These are phyloP conservation scores for Megathymus violae DNA, from an alignment of 1,140 invertebrate species.

Conservation along the genomic window DNA sequence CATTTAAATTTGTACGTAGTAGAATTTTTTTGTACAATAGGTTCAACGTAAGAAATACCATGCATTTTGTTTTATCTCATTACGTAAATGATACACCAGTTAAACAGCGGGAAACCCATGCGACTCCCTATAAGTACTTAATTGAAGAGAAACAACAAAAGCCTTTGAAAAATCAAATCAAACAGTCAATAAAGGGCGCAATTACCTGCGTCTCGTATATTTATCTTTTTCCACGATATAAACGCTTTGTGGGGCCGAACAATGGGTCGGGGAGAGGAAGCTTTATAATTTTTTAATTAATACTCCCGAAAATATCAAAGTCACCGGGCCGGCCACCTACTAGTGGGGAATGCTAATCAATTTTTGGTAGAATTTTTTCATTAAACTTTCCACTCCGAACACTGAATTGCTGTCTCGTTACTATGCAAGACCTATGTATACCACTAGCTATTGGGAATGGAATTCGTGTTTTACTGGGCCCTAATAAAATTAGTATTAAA, in stretches of 20 bases:
- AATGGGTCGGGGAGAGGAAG: slow-evolving; percentile 66
- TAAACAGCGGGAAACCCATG: slow-evolving; percentile 12
- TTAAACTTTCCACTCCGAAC: slow-evolving; percentile 46
- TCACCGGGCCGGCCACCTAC: slow-evolving; percentile 62
- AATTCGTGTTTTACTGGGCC: too few relatives aligned
- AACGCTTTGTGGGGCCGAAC: slow-evolving; percentile 73
- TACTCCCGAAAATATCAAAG: slow-evolving; percentile 79
- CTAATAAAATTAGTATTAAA: too few relatives aligned
- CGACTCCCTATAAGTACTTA: slow-evolving; percentile 21
- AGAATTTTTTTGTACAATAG: too few relatives aligned
- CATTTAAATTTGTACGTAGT: too few relatives aligned
- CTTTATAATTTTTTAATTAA: slow-evolving; percentile 83
- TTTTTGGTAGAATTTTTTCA: slow-evolving; percentile 64
- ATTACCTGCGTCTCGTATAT: slow-evolving; percentile 77
- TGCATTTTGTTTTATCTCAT: too few relatives aligned
- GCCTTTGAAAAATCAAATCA: slow-evolving; percentile 73
- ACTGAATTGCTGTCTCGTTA: slow-evolving; percentile 11
- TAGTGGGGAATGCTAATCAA: slow-evolving; percentile 73
- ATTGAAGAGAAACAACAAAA: slow-evolving; percentile 52
- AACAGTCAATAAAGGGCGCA: slow-evolving; percentile 74
- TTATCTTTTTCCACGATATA: slow-evolving; percentile 77
- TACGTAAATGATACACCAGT: slow-evolving; percentile 10
- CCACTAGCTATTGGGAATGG: too few relatives aligned
- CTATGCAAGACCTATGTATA: slow-evolving; percentile 7
- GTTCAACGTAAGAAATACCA: too few relatives aligned